phyloP scores from a whole-genome alignment of 2,797 vertebrate species.

The Paguma larvata region DNA sequence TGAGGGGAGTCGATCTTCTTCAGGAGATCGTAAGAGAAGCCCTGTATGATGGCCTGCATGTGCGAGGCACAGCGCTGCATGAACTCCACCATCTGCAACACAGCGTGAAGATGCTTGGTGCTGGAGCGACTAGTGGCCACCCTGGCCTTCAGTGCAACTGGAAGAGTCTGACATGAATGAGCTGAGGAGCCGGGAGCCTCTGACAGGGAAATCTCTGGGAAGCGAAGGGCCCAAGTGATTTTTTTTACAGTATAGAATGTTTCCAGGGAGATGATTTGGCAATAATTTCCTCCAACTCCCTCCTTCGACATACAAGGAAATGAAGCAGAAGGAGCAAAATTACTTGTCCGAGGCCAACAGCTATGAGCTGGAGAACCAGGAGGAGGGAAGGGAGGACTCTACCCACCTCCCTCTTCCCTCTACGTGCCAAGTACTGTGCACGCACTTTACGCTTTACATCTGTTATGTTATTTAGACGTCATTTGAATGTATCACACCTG shows the following conservation, averaged over 20 bases:
- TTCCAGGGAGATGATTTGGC: constrained; percentile 19
- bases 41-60: constrained; percentile 90
- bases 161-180: background rate
- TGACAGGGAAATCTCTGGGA: background rate
- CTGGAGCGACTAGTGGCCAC: background rate
- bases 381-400: background rate
- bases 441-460: background rate
- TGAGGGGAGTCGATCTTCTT: constrained; percentile 86
- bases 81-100: constrained; percentile 91
- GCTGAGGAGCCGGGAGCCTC: background rate
- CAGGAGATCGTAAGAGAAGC: constrained; percentile 81
- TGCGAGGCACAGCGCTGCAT: constrained; percentile 90
- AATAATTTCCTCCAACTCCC: background rate
- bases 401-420: background rate
- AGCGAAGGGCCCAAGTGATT: background rate
- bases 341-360: background rate
- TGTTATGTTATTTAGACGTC: background rate
- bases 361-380: background rate
- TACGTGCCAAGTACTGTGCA: background rate
- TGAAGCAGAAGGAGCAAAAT: background rate
- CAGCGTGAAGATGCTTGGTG: background rate
- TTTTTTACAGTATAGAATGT: background rate
- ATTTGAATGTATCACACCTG: background rate
- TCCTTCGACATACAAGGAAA: constrained; percentile 4
- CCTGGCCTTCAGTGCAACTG: background rate